These are phyloP conservation scores for Ischnus inquisitorius DNA, from an alignment of 2,888 invertebrate species.

Conservation along the genomic window DNA sequence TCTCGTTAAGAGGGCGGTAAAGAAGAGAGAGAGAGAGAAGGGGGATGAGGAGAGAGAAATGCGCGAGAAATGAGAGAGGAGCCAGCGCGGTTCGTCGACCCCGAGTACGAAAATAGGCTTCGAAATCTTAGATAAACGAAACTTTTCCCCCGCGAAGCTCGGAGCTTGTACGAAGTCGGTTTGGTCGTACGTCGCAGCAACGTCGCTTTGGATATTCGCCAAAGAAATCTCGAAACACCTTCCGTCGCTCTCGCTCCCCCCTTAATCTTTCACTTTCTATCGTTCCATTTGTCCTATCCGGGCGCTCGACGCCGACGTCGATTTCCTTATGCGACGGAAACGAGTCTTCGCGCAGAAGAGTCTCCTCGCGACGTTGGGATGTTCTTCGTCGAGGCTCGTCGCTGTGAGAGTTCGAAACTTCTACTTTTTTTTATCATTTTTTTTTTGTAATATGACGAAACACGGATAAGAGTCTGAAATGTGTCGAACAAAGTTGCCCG, in stretches of 20 bases:
- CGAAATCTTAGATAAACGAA: constrained; percentile 83
- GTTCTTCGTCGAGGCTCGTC: constrained; percentile 35
- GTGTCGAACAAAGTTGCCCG: constrained; percentile 17
- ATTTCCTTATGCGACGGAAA: constrained; percentile 72
- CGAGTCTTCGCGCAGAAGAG: constrained; percentile 11
- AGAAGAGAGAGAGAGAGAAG: constrained; percentile 18
- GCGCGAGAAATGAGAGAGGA: constrained; percentile 52
- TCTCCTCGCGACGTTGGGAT: constrained; percentile 36
- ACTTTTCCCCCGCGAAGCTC: constrained; percentile 79
- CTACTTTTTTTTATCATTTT: no score
- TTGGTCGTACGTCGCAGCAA: constrained; percentile 70
- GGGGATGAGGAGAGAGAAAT: constrained; percentile 36
- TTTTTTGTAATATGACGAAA: background rate
- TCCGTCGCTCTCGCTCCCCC: constrained; percentile 36
- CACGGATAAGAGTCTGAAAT: constrained; percentile 26
- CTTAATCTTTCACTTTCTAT: constrained; percentile 50
- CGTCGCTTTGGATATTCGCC: constrained; percentile 81
- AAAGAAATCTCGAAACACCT: constrained; percentile 79
- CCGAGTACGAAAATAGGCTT: constrained; percentile 81
- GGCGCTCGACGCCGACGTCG: constrained; percentile 67
- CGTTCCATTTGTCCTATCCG: background rate
- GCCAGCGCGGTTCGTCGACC: constrained; percentile 77
- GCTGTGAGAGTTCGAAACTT: constrained; percentile 23
- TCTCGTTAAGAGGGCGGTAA: constrained; percentile 44
- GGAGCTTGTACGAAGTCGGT: constrained; percentile 13